These are phyloP conservation scores for Intellagama lesueurii DNA, from an alignment of 2,797 vertebrate species.

Conservation along the genomic window DNA sequence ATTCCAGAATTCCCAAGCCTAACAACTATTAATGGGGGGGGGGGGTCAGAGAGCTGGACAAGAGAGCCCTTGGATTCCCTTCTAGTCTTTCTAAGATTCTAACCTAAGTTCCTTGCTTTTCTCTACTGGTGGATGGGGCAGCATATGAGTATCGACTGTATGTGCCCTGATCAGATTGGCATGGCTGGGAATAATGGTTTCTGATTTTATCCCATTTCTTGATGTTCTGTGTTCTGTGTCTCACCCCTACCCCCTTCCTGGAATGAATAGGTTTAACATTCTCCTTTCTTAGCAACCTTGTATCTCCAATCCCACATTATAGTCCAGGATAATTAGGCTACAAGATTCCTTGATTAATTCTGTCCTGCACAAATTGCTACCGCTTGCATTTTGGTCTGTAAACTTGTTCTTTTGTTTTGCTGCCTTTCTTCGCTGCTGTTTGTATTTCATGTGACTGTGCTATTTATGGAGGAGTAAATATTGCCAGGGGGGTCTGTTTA, in stretches of 20 bases:
- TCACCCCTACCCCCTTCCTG: not conserved
- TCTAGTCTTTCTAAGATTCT: too few species aligned
- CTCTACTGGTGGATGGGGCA: not conserved
- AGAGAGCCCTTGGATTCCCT: constrained; percentile 44
- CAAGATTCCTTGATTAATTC: constrained; percentile 34
- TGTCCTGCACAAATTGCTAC: constrained; percentile 54
- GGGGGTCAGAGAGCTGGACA: too few species aligned
- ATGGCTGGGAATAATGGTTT: not conserved
- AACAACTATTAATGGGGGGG: too few species aligned
- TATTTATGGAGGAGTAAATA: constrained; percentile 85
- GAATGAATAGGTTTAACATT: not conserved
- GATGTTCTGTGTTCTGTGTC: not conserved
- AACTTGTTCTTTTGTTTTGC: constrained; percentile 80
- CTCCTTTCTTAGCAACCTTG: not conserved
- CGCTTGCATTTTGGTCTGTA: constrained; percentile 66
- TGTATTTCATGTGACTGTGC: constrained; percentile 83
- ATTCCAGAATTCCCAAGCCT: not conserved
- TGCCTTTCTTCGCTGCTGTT: constrained; percentile 74
- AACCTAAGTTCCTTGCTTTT: not conserved
- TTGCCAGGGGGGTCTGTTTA: constrained; percentile 79
- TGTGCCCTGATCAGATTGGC: not conserved
- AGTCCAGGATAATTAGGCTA: not conserved
- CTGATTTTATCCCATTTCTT: not conserved
- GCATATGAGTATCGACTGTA: not conserved
- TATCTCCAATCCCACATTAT: not conserved